Conservation (phyloP, 2,113 vertebrate genomes). For the Hydrolagus affinis region DNA sequence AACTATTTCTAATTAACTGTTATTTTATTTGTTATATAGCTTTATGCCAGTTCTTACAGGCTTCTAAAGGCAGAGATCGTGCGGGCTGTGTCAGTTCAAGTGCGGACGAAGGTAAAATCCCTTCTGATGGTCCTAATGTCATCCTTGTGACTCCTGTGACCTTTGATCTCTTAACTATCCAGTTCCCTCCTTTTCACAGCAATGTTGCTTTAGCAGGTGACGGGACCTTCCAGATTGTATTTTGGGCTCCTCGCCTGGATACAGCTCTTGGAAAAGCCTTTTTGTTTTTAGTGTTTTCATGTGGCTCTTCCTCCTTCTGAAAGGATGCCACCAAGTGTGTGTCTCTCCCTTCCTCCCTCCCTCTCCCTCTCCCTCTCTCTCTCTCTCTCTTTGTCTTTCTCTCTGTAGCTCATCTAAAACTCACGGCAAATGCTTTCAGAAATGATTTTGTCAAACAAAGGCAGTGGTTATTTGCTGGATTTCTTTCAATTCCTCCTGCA, state of each 20-base stretch:
- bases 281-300: constrained; percentile 10
- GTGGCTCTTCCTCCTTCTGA: not conserved
- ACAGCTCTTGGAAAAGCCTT: constrained; percentile 23
- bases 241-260: constrained; percentile 20
- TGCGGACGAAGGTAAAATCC: constrained; percentile 87
- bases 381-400: constrained; percentile 38
- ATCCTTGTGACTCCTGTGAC: constrained; percentile 52
- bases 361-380: constrained; percentile 29
- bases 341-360: not conserved
- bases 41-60: constrained; percentile 98
- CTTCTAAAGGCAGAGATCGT: constrained; percentile 95
- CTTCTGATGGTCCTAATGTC: constrained; percentile 45
- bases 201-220: constrained; percentile 46
- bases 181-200: constrained; percentile 48
- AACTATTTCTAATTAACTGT: constrained; percentile 65
- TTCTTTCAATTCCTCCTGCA: not conserved
- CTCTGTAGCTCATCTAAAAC: constrained; percentile 8
- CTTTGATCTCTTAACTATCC: constrained; percentile 58
- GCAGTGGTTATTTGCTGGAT: not conserved
- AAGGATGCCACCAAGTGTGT: not conserved
- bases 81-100: constrained; percentile 80
- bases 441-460: constrained; percentile 11
- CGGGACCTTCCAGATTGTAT: constrained; percentile 43
- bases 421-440: constrained; percentile 9
- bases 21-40: constrained; percentile 94